These are phyloP conservation scores for Delphinus delphis DNA, from an alignment of 2,113 vertebrate genomes.

Conservation along the genomic window DNA sequence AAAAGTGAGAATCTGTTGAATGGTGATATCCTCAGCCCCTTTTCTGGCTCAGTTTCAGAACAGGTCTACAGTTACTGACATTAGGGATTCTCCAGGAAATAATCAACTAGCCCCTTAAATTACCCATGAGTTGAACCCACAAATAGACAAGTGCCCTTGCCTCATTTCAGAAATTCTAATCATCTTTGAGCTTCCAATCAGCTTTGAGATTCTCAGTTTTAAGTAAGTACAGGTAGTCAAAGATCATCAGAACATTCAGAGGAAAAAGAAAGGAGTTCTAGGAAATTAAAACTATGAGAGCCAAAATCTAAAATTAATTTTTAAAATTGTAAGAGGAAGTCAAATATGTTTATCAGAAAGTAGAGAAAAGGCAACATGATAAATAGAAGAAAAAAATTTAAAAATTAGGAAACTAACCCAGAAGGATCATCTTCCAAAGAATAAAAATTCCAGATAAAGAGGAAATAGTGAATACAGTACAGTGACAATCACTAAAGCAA, in stretches of 20 bases:
- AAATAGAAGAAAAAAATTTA: background rate
- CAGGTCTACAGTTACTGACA: background rate
- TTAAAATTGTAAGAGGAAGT: background rate
- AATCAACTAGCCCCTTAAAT: background rate
- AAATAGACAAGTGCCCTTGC: background rate
- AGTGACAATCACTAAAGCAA: background rate
- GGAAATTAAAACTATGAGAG: background rate
- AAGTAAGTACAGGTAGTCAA: background rate
- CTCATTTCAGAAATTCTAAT: background rate
- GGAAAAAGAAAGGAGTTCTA: background rate
- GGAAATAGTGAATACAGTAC: background rate
- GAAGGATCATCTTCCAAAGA: background rate
- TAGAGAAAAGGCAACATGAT: background rate
- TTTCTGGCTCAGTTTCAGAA: background rate
- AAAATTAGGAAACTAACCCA: background rate
- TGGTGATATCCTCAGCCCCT: background rate
- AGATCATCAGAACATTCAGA: background rate
- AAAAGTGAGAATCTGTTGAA: background rate
- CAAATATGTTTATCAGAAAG: background rate
- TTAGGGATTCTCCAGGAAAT: background rate
- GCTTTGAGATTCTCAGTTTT: background rate
- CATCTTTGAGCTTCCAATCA: background rate
- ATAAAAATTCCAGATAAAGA: background rate
- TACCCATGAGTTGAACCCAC: background rate
- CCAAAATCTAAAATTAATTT: background rate